These are phyloP conservation scores for Thyatira batis DNA, from an alignment of 2,888 invertebrate genomes.

Conservation along the genomic window DNA sequence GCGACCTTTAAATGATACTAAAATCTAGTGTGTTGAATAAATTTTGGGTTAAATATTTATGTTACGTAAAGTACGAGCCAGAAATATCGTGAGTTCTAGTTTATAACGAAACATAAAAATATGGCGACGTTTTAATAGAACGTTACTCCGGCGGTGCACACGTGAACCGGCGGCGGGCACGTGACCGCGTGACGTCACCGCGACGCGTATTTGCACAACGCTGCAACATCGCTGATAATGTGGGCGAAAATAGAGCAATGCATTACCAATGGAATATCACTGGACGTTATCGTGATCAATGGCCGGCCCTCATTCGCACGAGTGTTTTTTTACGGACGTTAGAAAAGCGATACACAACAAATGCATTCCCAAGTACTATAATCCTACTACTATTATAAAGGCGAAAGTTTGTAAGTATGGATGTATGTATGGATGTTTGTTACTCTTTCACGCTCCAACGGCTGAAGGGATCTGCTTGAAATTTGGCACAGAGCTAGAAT, in stretches of 20 bases:
- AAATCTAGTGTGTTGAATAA: not conserved
- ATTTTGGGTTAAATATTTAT: not conserved
- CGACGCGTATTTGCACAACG: constrained; percentile 15
- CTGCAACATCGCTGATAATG: constrained; percentile 10
- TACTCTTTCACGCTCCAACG: too few species aligned
- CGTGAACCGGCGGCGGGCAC: constrained; percentile 17
- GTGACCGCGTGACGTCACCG: constrained; percentile 19
- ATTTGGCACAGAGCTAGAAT: too few species aligned
- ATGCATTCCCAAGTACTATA: too few species aligned
- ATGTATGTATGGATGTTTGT: too few species aligned
- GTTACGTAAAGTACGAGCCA: not conserved
- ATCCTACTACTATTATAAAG: too few species aligned
- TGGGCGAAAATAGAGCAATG: constrained; percentile 4
- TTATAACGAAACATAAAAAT: not conserved
- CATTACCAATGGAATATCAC: not conserved
- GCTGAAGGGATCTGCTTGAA: too few species aligned
- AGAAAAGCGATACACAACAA: too few species aligned
- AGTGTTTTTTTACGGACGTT: too few species aligned
- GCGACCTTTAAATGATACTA: not conserved
- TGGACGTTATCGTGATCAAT: not conserved
- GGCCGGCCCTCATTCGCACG: not conserved
- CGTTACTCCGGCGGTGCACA: constrained; percentile 5
- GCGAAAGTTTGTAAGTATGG: too few species aligned
- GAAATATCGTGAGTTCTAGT: not conserved
- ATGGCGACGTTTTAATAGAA: not conserved